Base-by-base conservation (phyloP, 2,888 invertebrate species). In the Nezara viridula region DNA sequence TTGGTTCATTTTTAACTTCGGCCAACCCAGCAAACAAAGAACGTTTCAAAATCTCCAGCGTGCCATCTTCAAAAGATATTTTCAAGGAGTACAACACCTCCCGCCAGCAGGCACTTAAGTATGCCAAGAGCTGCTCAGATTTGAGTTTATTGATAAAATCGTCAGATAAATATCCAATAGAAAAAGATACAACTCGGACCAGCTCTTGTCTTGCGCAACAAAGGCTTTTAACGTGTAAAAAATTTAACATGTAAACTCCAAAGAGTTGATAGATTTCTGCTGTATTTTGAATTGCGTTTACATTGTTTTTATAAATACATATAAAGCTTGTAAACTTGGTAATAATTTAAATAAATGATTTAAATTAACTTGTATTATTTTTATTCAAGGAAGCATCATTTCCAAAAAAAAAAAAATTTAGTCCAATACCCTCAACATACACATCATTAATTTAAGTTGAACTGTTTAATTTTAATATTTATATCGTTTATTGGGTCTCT, bases 121-220 rank as follows among this genome's bases (percentile, higher is more conserved):
- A 73, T 73, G 66, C 66, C 66, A 73, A 73, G 21, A 73, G 37
- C 66, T 37, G 19, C 37, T 73, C 66, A 9, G 66, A 73, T 73
- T 73, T 73, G 2, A 21, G 7, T 21, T 6, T 5, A 7, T 37
- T 73, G 9, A 7, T 73, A 14, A 73, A 73, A 37, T 73, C 66
- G 19, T 21, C 19, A 37, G 16, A 37, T 37, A 16, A 27, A 16
- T 21, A 73, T 7, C 32, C 32, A 16, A 7, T 0, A 19, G 66
- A 37, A 73, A 73, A 73, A 37, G 37, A 37, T 19, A 19, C 32
- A 1, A 37, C 66, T 37, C 66, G 14, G 16, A 73, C 12, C 9
- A 7, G 27, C 19, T 73, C 19, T 73, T 73, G 32, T 21, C 37
- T 73, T 37, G 66, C 66, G 7, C 66, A 73, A 21, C 19, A 37